Conservation (phyloP, 2,797 vertebrate genomes). For the Diplodus puntazzo region DNA sequence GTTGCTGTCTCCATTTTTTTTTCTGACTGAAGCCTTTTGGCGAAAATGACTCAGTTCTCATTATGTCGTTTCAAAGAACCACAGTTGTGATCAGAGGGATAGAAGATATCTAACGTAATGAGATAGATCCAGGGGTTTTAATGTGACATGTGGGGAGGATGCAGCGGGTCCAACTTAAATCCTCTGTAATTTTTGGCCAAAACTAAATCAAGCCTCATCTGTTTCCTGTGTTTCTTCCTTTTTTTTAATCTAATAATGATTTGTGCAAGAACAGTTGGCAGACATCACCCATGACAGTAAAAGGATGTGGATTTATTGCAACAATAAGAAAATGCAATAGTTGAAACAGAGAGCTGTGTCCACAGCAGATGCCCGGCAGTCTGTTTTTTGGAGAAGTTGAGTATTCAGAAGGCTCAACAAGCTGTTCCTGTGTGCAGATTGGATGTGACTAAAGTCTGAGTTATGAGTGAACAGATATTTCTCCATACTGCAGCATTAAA, state of each 20-base stretch:
- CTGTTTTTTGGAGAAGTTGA: conserved; percentile 65
- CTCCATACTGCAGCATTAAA: conserved; percentile 41
- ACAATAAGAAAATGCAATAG: conserved; percentile 55
- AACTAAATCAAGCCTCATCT: conserved; percentile 21
- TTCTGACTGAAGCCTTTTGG: conserved; percentile 28
- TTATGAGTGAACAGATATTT: conserved; percentile 58
- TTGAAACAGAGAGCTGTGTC: conserved; percentile 56
- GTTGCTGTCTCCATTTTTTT: neutral
- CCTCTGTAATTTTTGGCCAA: neutral
- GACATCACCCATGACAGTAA: conserved; percentile 25
- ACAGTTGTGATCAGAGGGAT: conserved; percentile 36
- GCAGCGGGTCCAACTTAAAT: conserved; percentile 29
- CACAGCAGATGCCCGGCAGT: conserved; percentile 71
- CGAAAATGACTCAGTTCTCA: conserved; percentile 47
- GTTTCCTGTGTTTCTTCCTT: conserved; percentile 7
- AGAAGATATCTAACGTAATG: conserved; percentile 21
- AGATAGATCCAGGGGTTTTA: conserved; percentile 29
- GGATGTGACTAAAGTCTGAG: conserved; percentile 49
- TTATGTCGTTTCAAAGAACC: conserved; percentile 46
- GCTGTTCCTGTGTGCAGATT: conserved; percentile 58
- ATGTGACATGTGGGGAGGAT: conserved; percentile 28
- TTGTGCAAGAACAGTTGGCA: conserved; percentile 39
- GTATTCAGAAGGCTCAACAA: conserved; percentile 54
- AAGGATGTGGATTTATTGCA: conserved; percentile 49
- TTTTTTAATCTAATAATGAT: conserved; percentile 28